Evolutionary conservation across 2,113 vertebrate genomes (phyloP), one percentile per base, ranked within the genome.

Genomic region (Smithornis capensis): DNA sequence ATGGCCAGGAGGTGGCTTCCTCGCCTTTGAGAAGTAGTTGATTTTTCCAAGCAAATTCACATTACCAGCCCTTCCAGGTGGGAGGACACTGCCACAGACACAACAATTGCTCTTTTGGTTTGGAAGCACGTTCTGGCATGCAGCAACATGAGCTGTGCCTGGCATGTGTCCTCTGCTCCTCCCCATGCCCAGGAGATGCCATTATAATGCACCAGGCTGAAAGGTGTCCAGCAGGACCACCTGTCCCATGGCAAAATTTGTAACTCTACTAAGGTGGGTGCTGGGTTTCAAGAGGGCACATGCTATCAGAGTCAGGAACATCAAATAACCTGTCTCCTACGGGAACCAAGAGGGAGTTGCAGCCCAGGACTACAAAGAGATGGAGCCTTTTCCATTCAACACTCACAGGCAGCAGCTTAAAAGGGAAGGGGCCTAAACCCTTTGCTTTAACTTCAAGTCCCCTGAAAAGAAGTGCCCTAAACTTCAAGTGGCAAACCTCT

Each of bases 141-240:
- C 2, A 3, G 15, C 10, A 55, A 60, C 37, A 7, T 1, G 28
- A 44, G 35, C 40, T 37, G 25, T n/a, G 35, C n/a, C 35, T 17
- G 23, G 8, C 33, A 13, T 2, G 6, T 49, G n/a, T 40, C 47
- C 5, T 1, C 63, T 68, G 23, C n/a, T 81, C 60, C 89, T 74
- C 56, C 25, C n/a, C 24, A 0, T 28, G 31, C 37, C 64, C 64
- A 38, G 40, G 37, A 77, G 14, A 16, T 60, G 40, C 24, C 53
- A 42, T 57, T 35, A 6, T 22, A 68, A 80, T 19, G 38, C 27
- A 76, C 7, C 35, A 68, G 69, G 27, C n/a, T 57, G 31, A 17
- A 28, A 60, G 14, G 21, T 4, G 10, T 7, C 69, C 78, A 31
- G 10, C 2, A 0, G 23, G 25, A 47, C 2, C 4, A 1, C 23